phyloP scores from a whole-genome alignment of 2,113 vertebrate species.

The Pelecanoides urinatrix region DNA sequence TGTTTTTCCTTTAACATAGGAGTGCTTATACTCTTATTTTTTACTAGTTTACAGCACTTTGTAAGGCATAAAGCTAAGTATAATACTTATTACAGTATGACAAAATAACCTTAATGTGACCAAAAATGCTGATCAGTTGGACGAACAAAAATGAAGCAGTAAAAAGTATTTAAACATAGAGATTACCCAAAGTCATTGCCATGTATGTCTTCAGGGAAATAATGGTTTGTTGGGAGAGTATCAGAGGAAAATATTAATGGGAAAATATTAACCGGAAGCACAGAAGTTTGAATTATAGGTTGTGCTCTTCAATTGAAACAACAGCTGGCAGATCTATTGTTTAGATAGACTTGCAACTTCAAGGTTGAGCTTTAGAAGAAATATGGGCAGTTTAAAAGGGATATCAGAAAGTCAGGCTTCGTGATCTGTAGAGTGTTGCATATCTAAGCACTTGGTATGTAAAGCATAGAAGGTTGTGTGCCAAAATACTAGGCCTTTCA shows the following conservation, averaged over 20 bases:
- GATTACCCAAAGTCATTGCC: neutral
- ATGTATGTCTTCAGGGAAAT: neutral
- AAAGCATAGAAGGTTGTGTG: neutral
- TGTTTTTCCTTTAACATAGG: neutral
- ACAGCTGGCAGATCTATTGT: neutral
- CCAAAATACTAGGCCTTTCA: neutral
- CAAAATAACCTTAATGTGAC: neutral
- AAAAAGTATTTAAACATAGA: neutral
- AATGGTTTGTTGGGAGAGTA: neutral
- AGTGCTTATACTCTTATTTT: neutral
- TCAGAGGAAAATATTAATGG: neutral
- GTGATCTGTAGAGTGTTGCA: rapidly evolving
- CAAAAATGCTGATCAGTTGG: neutral
- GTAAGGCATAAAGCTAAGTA: neutral
- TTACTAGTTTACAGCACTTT: neutral
- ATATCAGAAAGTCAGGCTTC: neutral
- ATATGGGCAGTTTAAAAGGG: neutral
- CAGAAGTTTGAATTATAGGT: neutral
- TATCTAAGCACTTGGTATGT: neutral
- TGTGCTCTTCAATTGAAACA: neutral
- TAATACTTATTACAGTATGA: neutral
- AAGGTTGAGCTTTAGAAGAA: neutral
- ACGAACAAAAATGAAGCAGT: neutral
- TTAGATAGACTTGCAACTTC: neutral
- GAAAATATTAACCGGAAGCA: neutral